These are phyloP conservation scores for Fratercula arctica DNA, from an alignment of 2,797 vertebrate genomes.

Conservation along the genomic window DNA sequence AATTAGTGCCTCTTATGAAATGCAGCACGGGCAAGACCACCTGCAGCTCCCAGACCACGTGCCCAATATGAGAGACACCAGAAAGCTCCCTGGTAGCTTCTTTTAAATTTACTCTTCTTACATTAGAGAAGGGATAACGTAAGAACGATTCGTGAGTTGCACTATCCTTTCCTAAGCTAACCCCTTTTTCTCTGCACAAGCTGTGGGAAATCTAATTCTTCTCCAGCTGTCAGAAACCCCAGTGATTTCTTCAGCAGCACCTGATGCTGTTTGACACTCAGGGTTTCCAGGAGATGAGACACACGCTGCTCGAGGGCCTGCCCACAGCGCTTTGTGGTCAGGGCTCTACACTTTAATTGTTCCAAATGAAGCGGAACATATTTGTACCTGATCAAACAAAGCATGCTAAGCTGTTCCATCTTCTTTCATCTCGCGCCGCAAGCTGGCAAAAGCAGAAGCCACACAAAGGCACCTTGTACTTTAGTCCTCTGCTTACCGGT, in stretches of 20 bases:
- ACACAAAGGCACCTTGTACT: not conserved
- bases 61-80: not conserved
- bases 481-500: not conserved
- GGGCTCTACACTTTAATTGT: slow-evolving; percentile 17
- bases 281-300: slow-evolving; percentile 74
- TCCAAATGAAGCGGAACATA: slow-evolving; percentile 74
- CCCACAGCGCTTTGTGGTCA: slow-evolving; percentile 63
- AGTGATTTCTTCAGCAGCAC: not conserved
- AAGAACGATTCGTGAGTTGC: not conserved
- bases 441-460: not conserved
- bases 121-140: not conserved
- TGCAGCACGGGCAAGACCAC: not conserved
- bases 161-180: not conserved
- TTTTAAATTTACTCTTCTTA: not conserved
- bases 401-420: slow-evolving; percentile 53
- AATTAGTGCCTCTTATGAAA: not conserved
- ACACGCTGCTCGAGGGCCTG: not conserved
- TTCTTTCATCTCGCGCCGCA: not conserved
- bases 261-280: slow-evolving; percentile 63
- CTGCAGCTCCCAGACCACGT: not conserved
- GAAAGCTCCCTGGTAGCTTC: not conserved
- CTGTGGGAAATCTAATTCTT: not conserved
- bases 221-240: not conserved
- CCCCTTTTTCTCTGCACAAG: not conserved
- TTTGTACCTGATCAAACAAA: not conserved